Evolutionary conservation across 1,140 invertebrate genomes (phyloP).

Genomic region (Microplitis mediator): DNA sequence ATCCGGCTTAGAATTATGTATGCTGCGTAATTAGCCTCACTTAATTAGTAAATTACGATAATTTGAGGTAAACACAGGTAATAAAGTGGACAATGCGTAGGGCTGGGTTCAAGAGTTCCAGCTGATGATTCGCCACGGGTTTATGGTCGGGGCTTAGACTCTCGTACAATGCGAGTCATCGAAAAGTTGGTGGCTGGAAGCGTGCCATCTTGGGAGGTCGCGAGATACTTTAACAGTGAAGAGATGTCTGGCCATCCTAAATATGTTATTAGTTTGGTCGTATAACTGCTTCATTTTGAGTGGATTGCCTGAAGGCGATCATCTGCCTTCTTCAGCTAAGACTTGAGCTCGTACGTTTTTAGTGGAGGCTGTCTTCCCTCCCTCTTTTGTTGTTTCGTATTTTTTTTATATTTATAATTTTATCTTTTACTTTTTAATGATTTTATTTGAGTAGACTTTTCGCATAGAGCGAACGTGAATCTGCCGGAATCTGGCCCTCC

Average conservation of each 20-base stretch:
- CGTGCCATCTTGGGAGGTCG: conserved; percentile 40
- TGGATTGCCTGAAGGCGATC: conserved; percentile 13
- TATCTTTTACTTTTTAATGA: neutral
- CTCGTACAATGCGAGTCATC: too few species aligned
- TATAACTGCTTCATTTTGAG: conserved; percentile 43
- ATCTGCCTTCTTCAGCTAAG: neutral
- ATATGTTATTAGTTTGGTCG: conserved; percentile 43
- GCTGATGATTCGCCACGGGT: too few species aligned
- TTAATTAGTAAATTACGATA: too few species aligned
- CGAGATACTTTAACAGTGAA: conserved; percentile 21
- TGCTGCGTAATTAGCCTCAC: too few species aligned
- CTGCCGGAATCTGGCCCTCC: conserved; percentile 22
- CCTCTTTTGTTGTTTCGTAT: conserved; percentile 8
- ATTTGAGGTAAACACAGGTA: too few species aligned
- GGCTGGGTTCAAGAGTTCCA: too few species aligned
- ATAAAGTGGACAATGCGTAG: too few species aligned
- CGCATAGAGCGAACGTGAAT: too few species aligned
- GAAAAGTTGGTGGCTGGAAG: conserved; percentile 23
- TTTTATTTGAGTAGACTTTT: too few species aligned
- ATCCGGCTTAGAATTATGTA: too few species aligned
- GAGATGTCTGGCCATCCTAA: conserved; percentile 30
- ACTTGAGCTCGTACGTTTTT: too few species aligned
- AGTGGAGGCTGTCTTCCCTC: neutral
- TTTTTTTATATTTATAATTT: neutral
- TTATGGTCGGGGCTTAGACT: too few species aligned